Evolutionary conservation across 1,140 invertebrate species (phyloP).

Genomic region (Teleogryllus occipitalis): DNA sequence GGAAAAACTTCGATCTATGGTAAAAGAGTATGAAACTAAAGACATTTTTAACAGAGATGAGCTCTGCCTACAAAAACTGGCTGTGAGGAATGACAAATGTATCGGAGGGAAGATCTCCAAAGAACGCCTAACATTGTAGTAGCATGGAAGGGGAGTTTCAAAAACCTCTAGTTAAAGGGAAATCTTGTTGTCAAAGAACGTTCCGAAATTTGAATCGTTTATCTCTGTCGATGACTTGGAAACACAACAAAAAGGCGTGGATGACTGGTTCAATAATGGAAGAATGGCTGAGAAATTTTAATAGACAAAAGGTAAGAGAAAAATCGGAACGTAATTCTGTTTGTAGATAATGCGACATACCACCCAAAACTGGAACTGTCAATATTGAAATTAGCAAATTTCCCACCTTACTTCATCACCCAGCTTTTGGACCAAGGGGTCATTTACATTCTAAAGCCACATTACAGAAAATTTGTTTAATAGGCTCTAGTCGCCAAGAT

Average conservation of each 20-base stretch:
- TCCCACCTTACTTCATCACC: background rate
- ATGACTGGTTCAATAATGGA: constrained; percentile 12
- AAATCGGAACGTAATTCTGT: constrained; percentile 14
- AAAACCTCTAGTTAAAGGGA: background rate
- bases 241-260: constrained; percentile 12
- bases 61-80: background rate
- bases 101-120: constrained; percentile 9
- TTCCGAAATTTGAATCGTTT: background rate
- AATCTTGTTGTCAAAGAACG: background rate
- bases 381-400: background rate
- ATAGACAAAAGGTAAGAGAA: background rate
- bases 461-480: background rate
- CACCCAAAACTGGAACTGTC: constrained; percentile 10
- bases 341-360: constrained; percentile 7
- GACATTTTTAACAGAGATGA: background rate
- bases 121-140: constrained; percentile 9
- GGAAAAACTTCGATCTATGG: constrained; percentile 6
- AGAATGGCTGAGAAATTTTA: constrained; percentile 2
- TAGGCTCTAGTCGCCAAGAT: constrained; percentile 7
- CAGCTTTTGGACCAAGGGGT: constrained; percentile 1
- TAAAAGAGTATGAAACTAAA: background rate
- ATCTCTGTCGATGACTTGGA: constrained; percentile 1
- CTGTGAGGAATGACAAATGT: background rate
- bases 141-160: constrained; percentile 7
- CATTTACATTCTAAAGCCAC: constrained; percentile 2